Base-by-base conservation (phyloP, 2,113 vertebrate species). In the Anser brachyrhynchus region DNA sequence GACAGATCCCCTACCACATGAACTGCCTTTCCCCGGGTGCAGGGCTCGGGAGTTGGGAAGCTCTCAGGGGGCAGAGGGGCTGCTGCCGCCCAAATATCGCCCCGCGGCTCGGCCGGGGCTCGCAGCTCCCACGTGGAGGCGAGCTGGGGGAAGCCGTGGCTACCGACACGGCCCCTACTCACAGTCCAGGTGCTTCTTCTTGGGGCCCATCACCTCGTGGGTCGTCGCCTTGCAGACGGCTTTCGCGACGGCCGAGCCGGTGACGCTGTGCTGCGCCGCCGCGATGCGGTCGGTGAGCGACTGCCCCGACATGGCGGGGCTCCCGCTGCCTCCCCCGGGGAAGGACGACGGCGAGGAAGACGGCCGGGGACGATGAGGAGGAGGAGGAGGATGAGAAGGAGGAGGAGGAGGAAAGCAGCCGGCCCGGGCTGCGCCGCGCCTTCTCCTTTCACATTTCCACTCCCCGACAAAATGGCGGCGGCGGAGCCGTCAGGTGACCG, bases 251-350 rank as follows among this genome's bases (percentile, higher is more conserved):
- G 99, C 99, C 79, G 99, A 99, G 86, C 99, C 99, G 96, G 99
- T 99, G 97, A 99, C 99, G 97, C 98, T 99, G 98, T 99, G 99
- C 97, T 99, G 99, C 84, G 99, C 99, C 93, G 99, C 99, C 87
- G 99, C 99, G 97, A 99, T 99, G 94, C 99, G 97, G 97, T 99
- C 99, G 87, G 99, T 99, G 95, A 99, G 99, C 89, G 99, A 98
- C 98, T 99, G 99, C 80, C 99, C 98, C 98, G 96, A 97, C 95
- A 96, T 96, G 84, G n/a, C 51, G 39, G 67, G 59, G 64, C 67
- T 85, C 46, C 67, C 51, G 18, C 65, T 44, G 87, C 25, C 61
- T 64, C 52, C 8, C 70, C 93, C 20, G 29, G 54, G 43, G 41
- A 75, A 74, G 31, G 84, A 67, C 65, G 31, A 10, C 31, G 71